Evolutionary conservation across 2,888 invertebrate species (phyloP).

Genomic region (Eudasyphora cyanicolor): DNA sequence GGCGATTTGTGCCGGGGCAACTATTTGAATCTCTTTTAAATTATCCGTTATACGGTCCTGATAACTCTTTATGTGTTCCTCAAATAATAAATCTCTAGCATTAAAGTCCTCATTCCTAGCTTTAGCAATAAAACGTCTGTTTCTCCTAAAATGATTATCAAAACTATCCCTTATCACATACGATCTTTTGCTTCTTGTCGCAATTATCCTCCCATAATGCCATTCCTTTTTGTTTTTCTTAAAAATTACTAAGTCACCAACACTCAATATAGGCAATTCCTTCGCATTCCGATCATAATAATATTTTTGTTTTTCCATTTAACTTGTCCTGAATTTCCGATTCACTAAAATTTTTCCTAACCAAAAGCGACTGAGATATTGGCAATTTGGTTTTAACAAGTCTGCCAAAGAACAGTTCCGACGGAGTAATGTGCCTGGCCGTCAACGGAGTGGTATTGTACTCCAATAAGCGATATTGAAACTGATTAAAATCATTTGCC

Average conservation of each 20-base stretch:
- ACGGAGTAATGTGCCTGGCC: neutral
- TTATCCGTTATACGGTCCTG: neutral
- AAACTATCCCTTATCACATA: conserved; percentile 7
- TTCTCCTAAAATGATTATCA: neutral
- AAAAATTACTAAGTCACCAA: conserved; percentile 5
- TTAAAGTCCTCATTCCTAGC: conserved; percentile 21
- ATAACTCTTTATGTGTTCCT: no score
- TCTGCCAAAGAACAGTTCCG: conserved; percentile 1
- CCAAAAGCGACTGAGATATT: neutral
- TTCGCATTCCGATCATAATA: conserved; percentile 6
- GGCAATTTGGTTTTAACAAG: neutral
- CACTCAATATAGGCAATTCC: neutral
- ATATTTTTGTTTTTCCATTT: neutral
- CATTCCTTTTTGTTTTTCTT: neutral
- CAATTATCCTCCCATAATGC: neutral
- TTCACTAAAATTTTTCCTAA: neutral
- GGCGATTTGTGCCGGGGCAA: neutral
- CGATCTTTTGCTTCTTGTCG: neutral
- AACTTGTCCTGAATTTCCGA: neutral
- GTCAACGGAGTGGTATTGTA: neutral
- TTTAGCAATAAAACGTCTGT: conserved; percentile 9
- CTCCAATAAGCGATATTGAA: neutral
- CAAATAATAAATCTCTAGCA: conserved; percentile 40
- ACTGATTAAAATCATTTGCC: neutral
- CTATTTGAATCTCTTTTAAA: conserved; percentile 26